Evolutionary conservation across 2,113 vertebrate species (phyloP).

Genomic region (Edolisoma coerulescens): DNA sequence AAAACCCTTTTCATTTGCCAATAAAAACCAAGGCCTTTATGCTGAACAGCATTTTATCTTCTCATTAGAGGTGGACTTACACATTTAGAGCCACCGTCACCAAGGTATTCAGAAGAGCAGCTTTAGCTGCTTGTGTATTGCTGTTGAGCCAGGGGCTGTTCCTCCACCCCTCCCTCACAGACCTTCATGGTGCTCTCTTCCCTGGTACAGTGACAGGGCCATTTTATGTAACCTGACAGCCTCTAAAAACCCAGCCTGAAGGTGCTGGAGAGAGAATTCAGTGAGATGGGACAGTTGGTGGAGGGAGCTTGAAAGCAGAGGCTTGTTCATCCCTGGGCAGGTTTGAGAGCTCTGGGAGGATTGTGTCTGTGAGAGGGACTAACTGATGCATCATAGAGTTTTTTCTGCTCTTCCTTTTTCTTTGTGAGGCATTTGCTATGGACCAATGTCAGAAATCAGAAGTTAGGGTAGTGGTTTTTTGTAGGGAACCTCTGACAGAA

Average conservation of each 20-base stretch:
- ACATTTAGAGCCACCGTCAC: not conserved
- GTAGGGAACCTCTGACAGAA: not conserved
- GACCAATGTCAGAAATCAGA: not conserved
- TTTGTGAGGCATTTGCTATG: not conserved
- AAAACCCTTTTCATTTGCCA: not conserved
- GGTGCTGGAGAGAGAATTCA: not conserved
- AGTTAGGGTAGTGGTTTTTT: accelerated
- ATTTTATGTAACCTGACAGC: not conserved
- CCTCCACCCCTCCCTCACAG: not conserved
- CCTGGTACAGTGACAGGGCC: not conserved
- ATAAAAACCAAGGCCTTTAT: not conserved
- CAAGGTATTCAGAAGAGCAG: not conserved
- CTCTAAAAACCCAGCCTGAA: not conserved
- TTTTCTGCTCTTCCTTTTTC: not conserved
- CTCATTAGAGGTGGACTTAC: not conserved
- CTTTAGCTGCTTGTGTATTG: not conserved
- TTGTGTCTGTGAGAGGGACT: not conserved
- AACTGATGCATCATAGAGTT: not conserved
- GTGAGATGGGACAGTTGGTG: not conserved
- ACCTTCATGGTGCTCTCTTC: not conserved
- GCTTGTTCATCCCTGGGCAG: not conserved
- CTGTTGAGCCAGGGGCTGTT: not conserved
- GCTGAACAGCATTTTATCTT: not conserved
- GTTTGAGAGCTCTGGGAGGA: not conserved
- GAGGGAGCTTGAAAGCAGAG: not conserved